These are phyloP conservation scores for Oenanthe oenanthe DNA, from an alignment of 2,113 vertebrate species.

Conservation along the genomic window DNA sequence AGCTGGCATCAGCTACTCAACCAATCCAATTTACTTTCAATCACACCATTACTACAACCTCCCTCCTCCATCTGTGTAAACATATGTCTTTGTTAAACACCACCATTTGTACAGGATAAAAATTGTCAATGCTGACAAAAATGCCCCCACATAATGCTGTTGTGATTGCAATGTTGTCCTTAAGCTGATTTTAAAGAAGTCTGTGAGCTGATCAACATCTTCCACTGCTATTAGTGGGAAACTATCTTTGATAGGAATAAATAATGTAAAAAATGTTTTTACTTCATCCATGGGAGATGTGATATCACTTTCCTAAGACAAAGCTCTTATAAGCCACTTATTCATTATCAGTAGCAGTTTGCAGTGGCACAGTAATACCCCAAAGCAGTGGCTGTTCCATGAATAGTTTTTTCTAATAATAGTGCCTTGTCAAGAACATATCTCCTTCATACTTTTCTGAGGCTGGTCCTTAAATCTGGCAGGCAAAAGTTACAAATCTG, in stretches of 20 bases:
- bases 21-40: conserved; percentile 66
- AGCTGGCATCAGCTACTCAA: conserved; percentile 64
- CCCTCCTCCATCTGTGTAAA: conserved; percentile 67
- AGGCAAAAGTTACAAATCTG: not conserved
- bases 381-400: not conserved
- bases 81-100: conserved; percentile 72
- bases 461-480: not conserved
- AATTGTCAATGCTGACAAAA: conserved; percentile 71
- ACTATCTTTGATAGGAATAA: not conserved
- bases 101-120: conserved; percentile 66
- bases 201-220: conserved; percentile 46
- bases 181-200: conserved; percentile 56
- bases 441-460: not conserved
- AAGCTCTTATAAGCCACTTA: not conserved
- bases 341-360: not conserved
- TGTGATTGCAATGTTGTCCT: conserved; percentile 60
- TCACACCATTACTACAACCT: conserved; percentile 71
- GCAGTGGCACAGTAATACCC: not conserved
- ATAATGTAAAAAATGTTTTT: not conserved
- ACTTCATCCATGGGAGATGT: not conserved
- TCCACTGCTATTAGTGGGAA: not conserved
- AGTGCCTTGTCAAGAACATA: not conserved
- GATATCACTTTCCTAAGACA: not conserved
- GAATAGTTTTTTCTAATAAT: not conserved
- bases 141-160: conserved; percentile 65